Base-by-base conservation (phyloP, 2,113 vertebrate species). In the Plecturocebus donacophilus region DNA sequence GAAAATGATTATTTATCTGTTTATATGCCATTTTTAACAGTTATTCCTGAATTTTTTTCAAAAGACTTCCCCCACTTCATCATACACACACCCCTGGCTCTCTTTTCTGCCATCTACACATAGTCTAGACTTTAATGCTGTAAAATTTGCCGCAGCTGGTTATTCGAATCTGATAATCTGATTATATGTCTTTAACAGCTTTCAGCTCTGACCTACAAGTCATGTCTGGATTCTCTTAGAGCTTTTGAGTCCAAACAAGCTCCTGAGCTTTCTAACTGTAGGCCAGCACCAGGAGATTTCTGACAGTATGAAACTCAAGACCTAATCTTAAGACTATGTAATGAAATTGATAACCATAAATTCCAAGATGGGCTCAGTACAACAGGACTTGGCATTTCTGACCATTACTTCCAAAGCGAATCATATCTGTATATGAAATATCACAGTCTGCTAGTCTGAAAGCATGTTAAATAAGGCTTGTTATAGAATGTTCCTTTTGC, bases 221-320 rank as follows among this genome's bases (percentile, higher is more conserved):
- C 90, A 94, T 83, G 10, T 81, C 90, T 90, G n/a, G 90, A 94
- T 93, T 91, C 77, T 94, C 98, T 98, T 75, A 73, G 25, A 93
- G n/a, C 3, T 8, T 66, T 88, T 70, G 47, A 21, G 23, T 93
- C 91, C 71, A 71, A 32, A 96, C 83, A 82, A 96, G 94, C 90
- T 98, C 97, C 94, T 98, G 97, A 94, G 94, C 42, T 97, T 96
- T 82, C n/a, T 97, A 14, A 68, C 20, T 52, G 6, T 80, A 85
- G 92, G 89, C 91, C 83, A 75, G 92, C 20, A 3, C 85, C n/a
- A 88, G 38, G 89, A 80, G 17, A 23, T 96, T 94, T 97, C 86
- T 96, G 64, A 88, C 84, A 91, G 82, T 42, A 75, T 95, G 95
- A 87, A 95, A 97, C 38, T 90, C 85, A 95, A 95, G 88, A 77